phyloP scores from a whole-genome alignment of 2,888 invertebrate genomes.

The Psylliodes chrysocephalus region DNA sequence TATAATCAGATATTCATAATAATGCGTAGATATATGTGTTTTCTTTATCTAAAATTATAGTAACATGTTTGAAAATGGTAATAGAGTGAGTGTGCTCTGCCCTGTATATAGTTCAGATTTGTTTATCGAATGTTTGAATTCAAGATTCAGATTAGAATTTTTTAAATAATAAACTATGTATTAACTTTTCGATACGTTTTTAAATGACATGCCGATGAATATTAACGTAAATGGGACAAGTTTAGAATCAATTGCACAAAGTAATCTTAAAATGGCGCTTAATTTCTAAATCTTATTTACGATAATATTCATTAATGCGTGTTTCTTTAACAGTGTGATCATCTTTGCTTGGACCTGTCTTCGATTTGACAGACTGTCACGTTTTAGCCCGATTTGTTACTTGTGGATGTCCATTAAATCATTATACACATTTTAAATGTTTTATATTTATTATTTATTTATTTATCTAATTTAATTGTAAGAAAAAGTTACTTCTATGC shows the following conservation, averaged over 20 bases:
- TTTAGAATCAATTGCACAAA: no score
- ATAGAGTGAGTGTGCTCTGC: slow-evolving; percentile 15
- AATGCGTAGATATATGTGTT: slow-evolving; percentile 27
- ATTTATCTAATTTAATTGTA: slow-evolving; percentile 14
- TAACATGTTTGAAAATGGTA: slow-evolving; percentile 21
- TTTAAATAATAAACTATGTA: slow-evolving; percentile 7
- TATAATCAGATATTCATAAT: slow-evolving; percentile 21
- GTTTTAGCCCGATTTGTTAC: neutral
- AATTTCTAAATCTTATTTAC: no score
- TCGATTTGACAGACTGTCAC: neutral
- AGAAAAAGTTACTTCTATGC: slow-evolving; percentile 23
- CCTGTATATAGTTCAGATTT: slow-evolving; percentile 26
- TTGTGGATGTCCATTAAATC: slow-evolving; percentile 8
- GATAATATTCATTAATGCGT: neutral
- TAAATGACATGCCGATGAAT: neutral
- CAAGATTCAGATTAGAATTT: neutral
- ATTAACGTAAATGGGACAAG: neutral
- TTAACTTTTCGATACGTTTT: slow-evolving; percentile 8
- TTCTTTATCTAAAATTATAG: slow-evolving; percentile 21
- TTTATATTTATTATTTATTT: slow-evolving; percentile 27
- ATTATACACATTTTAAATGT: slow-evolving; percentile 15
- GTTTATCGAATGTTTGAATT: slow-evolving; percentile 24
- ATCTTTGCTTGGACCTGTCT: slow-evolving; percentile 10
- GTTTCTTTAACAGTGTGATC: slow-evolving; percentile 2
- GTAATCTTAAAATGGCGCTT: no score